Conservation (phyloP, 2,113 vertebrate species). For the Penelope pileata region DNA sequence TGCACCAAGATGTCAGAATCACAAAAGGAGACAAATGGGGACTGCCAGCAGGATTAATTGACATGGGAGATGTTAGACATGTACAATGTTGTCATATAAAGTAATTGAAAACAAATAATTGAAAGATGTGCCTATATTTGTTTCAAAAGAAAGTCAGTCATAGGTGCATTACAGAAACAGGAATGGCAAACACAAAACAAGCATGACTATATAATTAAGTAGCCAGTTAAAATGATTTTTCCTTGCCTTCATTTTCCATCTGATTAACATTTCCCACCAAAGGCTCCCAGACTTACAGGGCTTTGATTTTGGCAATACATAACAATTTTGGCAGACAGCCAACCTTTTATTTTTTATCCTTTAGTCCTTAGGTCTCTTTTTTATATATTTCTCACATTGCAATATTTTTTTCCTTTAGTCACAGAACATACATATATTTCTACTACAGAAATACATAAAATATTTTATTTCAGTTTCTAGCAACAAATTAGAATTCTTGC, state of each 20-base stretch:
- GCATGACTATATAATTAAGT: neutral
- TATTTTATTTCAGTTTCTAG: neutral
- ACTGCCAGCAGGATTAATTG: neutral
- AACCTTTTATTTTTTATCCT: constrained; percentile 32
- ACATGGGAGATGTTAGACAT: neutral
- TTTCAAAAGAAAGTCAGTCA: neutral
- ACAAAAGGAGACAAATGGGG: neutral
- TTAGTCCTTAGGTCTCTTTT: neutral
- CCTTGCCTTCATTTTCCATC: neutral
- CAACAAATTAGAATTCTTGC: neutral
- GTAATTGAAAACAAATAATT: neutral
- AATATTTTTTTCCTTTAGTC: neutral
- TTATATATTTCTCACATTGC: constrained; percentile 17
- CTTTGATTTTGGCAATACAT: neutral
- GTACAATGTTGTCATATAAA: neutral
- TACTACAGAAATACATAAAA: neutral
- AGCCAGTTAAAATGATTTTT: neutral
- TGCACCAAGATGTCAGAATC: neutral
- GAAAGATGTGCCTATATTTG: neutral
- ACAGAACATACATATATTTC: constrained; percentile 30
- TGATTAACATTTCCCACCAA: constrained; percentile 32
- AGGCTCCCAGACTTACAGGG: neutral
- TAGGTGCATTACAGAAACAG: neutral
- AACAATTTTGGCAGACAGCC: constrained; percentile 9
- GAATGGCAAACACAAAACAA: neutral